Evolutionary conservation across 2,888 invertebrate genomes (phyloP).

Genomic region (Seladonia tumulorum): DNA sequence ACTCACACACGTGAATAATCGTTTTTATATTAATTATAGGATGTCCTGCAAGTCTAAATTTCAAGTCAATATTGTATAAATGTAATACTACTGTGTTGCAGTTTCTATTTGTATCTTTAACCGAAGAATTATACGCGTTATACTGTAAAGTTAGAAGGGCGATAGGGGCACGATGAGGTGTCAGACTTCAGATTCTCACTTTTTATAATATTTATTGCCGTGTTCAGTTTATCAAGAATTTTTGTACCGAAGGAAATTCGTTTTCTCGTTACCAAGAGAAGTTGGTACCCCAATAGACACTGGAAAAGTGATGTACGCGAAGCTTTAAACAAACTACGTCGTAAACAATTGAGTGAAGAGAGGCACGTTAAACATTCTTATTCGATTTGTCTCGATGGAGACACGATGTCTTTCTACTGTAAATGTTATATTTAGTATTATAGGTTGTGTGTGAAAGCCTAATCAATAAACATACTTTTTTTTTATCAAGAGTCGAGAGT

Average conservation of each 20-base stretch:
- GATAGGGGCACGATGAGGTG: neutral
- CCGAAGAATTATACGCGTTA: neutral
- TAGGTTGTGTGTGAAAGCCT: slow-evolving; percentile 28
- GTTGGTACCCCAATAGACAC: slow-evolving; percentile 29
- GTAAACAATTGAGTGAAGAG: slow-evolving; percentile 17
- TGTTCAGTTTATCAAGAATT: slow-evolving; percentile 1
- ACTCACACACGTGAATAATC: neutral
- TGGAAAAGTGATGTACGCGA: slow-evolving; percentile 35
- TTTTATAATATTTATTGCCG: slow-evolving; percentile 14
- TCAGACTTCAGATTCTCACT: slow-evolving; percentile 19
- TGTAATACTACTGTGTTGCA: neutral
- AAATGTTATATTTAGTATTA: slow-evolving; percentile 51
- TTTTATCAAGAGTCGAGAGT: neutral
- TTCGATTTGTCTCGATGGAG: slow-evolving; percentile 10
- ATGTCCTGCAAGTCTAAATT: neutral
- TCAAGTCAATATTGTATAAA: slow-evolving; percentile 7
- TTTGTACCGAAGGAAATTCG: neutral
- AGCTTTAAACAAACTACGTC: slow-evolving; percentile 39
- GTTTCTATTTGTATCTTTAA: neutral
- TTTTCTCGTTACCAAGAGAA: neutral
- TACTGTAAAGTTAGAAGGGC: neutral
- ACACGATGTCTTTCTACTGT: slow-evolving; percentile 4
- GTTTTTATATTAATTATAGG: neutral
- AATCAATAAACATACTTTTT: slow-evolving; percentile 45
- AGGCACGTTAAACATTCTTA: slow-evolving; percentile 4